These are phyloP conservation scores for Phenganax subtilis DNA, from an alignment of 92 coral and sea anemone genomes.

Conservation along the genomic window DNA sequence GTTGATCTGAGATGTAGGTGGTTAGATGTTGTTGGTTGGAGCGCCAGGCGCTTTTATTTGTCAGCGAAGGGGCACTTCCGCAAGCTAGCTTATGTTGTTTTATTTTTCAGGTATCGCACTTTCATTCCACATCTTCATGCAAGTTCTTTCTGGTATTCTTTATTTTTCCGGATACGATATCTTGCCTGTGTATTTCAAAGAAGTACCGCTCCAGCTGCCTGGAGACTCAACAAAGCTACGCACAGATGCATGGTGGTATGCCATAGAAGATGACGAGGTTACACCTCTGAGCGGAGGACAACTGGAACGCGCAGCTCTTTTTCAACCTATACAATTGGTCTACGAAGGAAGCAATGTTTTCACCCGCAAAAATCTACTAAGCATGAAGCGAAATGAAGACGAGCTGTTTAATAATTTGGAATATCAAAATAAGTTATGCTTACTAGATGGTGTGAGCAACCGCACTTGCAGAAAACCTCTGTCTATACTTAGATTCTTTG, in stretches of 20 bases:
- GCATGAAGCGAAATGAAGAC: constrained; percentile 51
- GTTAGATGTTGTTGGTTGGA: too few species aligned
- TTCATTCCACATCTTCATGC: not conserved
- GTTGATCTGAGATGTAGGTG: too few species aligned
- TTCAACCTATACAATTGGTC: constrained; percentile 47
- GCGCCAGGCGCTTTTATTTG: too few species aligned
- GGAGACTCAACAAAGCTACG: constrained; percentile 24
- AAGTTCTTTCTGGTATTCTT: not conserved
- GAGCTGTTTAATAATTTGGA: constrained; percentile 42
- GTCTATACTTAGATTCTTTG: constrained; percentile 63
- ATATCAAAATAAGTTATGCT: constrained; percentile 59
- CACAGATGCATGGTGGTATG: constrained; percentile 17
- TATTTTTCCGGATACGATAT: constrained; percentile 7
- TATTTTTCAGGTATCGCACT: not conserved
- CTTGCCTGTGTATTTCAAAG: constrained; percentile 4
- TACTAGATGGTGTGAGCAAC: constrained; percentile 33
- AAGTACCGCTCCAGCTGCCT: constrained; percentile 6
- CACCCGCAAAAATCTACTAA: constrained; percentile 48
- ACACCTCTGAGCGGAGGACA: constrained; percentile 46
- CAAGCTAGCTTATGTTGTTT: not conserved
- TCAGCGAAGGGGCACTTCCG: not conserved
- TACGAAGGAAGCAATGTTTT: constrained; percentile 61
- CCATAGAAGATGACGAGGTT: constrained; percentile 34
- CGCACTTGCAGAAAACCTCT: constrained; percentile 49
- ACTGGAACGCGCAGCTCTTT: constrained; percentile 42